Percentiles rank a stretch among this genome's conserved stretches.
phyloP scores from a whole-genome alignment of 2,113 vertebrate genomes.

The Porphyrio hochstetteri region DNA sequence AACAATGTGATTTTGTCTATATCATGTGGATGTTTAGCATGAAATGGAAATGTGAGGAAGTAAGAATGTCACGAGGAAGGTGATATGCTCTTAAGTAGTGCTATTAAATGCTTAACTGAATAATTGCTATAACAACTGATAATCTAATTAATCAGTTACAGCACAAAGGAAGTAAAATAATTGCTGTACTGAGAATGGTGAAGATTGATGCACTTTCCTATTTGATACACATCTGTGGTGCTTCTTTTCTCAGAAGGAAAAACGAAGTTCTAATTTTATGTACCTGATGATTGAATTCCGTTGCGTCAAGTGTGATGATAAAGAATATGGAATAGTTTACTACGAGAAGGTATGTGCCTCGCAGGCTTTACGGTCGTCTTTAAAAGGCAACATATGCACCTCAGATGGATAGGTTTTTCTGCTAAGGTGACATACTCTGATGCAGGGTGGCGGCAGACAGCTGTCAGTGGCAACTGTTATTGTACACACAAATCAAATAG shows the following conservation, averaged over 20 bases:
- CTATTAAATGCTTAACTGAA: constrained; percentile 4
- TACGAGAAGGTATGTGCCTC: constrained; percentile 92
- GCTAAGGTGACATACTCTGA: constrained; percentile 44
- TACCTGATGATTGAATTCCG: constrained; percentile 99
- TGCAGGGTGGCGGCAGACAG: constrained; percentile 34
- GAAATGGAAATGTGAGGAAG: background rate
- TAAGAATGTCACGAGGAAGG: background rate
- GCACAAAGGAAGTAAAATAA: background rate
- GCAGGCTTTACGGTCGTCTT: constrained; percentile 11
- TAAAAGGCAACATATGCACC: constrained; percentile 11
- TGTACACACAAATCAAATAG: constrained; percentile 51
- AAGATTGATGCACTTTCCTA: background rate
- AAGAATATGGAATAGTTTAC: constrained; percentile 95
- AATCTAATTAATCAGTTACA: background rate
- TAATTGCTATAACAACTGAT: background rate
- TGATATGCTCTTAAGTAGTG: background rate
- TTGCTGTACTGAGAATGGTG: background rate
- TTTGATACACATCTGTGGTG: background rate
- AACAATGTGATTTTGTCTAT: background rate
- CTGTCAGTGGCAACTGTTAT: constrained; percentile 63
- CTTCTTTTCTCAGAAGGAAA: constrained; percentile 86
- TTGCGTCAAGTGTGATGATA: constrained; percentile 91
- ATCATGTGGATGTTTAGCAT: background rate
- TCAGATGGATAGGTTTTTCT: constrained; percentile 36
- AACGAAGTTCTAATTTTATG: constrained; percentile 99